Percentiles rank a stretch among this genome's conserved stretches.
phyloP scores from a whole-genome alignment of 2,797 vertebrate species.

The Sorex maritimensis region DNA sequence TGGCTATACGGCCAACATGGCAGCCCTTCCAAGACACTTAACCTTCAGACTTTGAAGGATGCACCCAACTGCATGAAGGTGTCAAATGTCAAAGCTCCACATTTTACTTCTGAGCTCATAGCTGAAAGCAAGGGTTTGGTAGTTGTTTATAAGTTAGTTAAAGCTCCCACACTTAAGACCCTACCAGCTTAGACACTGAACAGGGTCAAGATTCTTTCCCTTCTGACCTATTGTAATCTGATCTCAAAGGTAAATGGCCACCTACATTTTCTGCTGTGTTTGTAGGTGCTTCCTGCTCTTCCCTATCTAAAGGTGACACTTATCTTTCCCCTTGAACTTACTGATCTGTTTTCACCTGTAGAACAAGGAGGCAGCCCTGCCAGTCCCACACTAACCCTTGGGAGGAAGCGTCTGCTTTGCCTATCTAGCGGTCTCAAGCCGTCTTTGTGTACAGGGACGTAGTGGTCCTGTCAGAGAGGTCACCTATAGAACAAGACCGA shows the following conservation, averaged over 20 bases:
- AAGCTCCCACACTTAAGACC: neutral
- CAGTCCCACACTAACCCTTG: too few species aligned
- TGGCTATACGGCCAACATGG: neutral
- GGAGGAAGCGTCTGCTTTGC: too few species aligned
- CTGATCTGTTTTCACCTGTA: neutral
- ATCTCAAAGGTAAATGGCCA: neutral
- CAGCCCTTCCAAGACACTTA: neutral
- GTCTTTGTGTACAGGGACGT: neutral
- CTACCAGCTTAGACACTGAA: neutral
- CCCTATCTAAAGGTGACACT: neutral
- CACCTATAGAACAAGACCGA: too few species aligned
- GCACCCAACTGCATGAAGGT: too few species aligned
- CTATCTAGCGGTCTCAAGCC: neutral
- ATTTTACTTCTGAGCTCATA: slow-evolving; percentile 6
- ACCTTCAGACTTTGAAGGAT: neutral
- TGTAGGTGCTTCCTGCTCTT: fast-evolving
- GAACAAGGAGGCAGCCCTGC: neutral
- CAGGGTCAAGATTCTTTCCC: neutral
- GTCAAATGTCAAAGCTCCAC: neutral
- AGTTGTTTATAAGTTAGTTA: neutral
- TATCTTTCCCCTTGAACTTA: neutral
- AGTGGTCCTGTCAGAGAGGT: neutral
- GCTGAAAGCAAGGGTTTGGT: neutral
- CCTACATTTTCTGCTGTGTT: neutral
- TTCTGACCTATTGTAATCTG: neutral